A percentile compares a stretch with the other conserved stretches of the same genome.
Conservation (phyloP, 2,797 vertebrate genomes). For the Manis javanica region DNA sequence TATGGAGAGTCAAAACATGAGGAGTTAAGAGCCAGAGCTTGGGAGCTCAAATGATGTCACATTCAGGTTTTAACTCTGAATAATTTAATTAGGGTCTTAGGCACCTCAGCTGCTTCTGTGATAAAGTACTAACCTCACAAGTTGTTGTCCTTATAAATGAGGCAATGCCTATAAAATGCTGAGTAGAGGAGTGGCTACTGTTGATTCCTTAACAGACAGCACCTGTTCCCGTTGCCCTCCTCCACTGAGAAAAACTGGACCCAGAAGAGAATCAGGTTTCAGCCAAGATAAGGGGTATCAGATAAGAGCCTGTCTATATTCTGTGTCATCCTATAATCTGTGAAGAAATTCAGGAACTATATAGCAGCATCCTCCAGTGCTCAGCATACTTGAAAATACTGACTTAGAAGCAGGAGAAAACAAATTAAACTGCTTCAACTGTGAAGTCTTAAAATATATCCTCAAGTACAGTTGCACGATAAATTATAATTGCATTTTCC, state of each 20-base stretch:
- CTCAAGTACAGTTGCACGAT: background rate
- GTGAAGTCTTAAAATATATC: slow-evolving; percentile 48
- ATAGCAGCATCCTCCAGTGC: background rate
- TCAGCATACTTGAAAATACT: background rate
- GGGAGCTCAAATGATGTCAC: background rate
- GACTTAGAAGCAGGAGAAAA: background rate
- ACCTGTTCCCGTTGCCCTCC: background rate
- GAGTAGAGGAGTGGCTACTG: background rate
- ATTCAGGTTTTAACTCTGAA: background rate
- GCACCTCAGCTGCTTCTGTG: background rate
- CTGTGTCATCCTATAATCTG: background rate
- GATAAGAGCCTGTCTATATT: background rate
- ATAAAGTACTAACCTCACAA: background rate
- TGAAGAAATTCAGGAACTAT: background rate
- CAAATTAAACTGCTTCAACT: background rate
- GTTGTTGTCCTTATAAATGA: background rate
- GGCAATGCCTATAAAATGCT: background rate
- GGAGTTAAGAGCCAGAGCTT: background rate
- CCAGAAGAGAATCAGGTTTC: background rate
- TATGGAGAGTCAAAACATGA: background rate
- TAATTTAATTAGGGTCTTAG: background rate
- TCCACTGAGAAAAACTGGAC: background rate
- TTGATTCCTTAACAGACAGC: background rate
- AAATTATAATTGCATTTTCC: slow-evolving; percentile 44
- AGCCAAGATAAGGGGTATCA: background rate